Base-by-base conservation (phyloP, 2,113 vertebrate species). In the Ammodytes dubius region DNA sequence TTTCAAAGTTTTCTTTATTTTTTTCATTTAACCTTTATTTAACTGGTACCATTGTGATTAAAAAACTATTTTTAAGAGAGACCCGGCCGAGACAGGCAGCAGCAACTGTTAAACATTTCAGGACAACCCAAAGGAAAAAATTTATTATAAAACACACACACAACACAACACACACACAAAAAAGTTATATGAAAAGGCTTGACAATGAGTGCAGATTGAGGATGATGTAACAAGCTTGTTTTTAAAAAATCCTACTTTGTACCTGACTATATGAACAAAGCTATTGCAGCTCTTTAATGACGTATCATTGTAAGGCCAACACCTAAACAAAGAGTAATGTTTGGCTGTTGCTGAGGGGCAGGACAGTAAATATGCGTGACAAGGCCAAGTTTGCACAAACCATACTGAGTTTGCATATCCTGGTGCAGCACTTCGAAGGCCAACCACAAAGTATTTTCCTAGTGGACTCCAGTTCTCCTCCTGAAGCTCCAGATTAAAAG, bases 351-450 rank as follows among this genome's bases (percentile, higher is more conserved):
- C 84, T 60, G 46, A 79, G 86, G 39, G 82, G 45, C 74, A 46
- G 15, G 58, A 42, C 40, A 49, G 19, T 52, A 58, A 73, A 74
- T 49, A 59, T 87, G 75, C 27, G 71, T 84, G 86, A 58, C 65
- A 74, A 72, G 60, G 39, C 10, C 40, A 60, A 15, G 40, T 92
- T 93, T 93, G 88, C 83, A 92, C 92, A 84, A 86, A 79, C 79
- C 59, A 87, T 39, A 37, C 15, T 19, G 39, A 75, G 75, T 91
- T 93, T 92, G 85, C 90, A 92, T 92, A 89, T 88, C 84, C 85
- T 79, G 73, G 67, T 81, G 72, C 68, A 60, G 70, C 42, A 58
- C 77, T 40, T 70, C 14, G 64, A 70, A 65, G 46, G 43, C 63
- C 83, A 87, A 85, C 77, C 53, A 72, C 57, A 72, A 70, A 77